Percentiles rank a stretch among this genome's conserved stretches.
Conservation (phyloP, 2,113 vertebrate genomes). For the Boulengeromyrus knoepffleri region DNA sequence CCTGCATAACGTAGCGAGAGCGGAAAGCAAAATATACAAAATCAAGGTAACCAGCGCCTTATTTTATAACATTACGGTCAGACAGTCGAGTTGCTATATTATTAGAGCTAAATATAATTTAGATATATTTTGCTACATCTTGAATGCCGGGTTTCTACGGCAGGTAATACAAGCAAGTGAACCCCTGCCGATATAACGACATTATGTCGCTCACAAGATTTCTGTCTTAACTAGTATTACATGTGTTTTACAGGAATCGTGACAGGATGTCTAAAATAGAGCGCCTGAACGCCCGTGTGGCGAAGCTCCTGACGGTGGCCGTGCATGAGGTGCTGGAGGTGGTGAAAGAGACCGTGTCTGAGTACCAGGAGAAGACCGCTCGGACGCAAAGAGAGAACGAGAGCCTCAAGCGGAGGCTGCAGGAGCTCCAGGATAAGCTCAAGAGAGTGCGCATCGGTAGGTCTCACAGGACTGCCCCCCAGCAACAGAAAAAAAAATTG, state of each 20-base stretch:
- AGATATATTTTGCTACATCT: neutral
- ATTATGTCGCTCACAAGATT: neutral
- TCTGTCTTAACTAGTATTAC: neutral
- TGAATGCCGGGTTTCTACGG: neutral
- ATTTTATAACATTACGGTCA: neutral
- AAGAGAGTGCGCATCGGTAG: slow-evolving; percentile 22
- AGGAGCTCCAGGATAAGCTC: slow-evolving; percentile 38
- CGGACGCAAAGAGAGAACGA: slow-evolving; percentile 42
- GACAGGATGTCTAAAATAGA: slow-evolving; percentile 44
- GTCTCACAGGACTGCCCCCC: slow-evolving; percentile 19
- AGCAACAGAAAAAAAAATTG: neutral
- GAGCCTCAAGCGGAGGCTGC: slow-evolving; percentile 38
- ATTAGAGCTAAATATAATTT: neutral
- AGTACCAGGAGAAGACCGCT: slow-evolving; percentile 44
- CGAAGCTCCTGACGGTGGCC: slow-evolving; percentile 35
- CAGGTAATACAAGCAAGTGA: neutral
- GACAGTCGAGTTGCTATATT: neutral
- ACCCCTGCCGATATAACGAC: neutral
- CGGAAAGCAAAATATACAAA: neutral
- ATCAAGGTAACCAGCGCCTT: neutral
- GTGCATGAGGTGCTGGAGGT: slow-evolving; percentile 43
- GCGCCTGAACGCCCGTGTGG: slow-evolving; percentile 41
- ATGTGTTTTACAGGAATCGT: neutral
- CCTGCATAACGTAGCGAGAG: neutral
- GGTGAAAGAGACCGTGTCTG: slow-evolving; percentile 42